Evolutionary conservation across 2,113 vertebrate species (phyloP), one percentile per base, ranked within the genome.

Genomic region (Serinus canaria): DNA sequence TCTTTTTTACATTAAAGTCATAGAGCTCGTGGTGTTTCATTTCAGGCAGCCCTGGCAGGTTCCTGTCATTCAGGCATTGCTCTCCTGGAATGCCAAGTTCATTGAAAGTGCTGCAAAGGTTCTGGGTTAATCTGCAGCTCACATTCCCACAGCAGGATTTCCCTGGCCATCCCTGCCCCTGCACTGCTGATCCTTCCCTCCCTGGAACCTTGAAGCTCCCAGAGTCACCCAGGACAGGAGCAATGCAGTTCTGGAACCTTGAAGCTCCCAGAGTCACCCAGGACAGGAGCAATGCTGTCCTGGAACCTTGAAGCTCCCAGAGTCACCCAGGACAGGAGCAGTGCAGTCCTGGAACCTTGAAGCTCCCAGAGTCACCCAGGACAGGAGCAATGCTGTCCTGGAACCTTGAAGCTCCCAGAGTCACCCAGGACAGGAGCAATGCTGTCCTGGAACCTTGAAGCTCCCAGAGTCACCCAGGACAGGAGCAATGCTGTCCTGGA

Each of bases 161-260:
- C 27, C 35, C 55, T 55, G 41, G 31, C 53, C 39, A 10, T 27
- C 27, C 11, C 49, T 79, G 58, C 49, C 67, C 30, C 4, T 17
- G 59, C 4, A 4, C 20, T 4, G 3, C 78, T 39, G 44, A 17
- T 52, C 25, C 52, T 63, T 47, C 35, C 37, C 31, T 73, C 1
- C 0, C 23, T 47, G 67, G 46, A 43, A 3, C 24, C 7, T 1
- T 46, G 37, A 7, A 53, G 14, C 43, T 70, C 28, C 37, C 4
- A 13, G 21, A 33, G 52, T 41, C 37, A 18, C 0, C 0, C 4
- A 28, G 74, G 44, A 9, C 39, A 41, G 37, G 37, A 37, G 37
- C 37, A 37, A 37, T 37, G 37, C 37, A n/a, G 1, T 49, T 35
- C 1, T 7, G 0, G 1, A 6, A 15, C 24, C 7, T 1, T 46